A percentile compares a stretch with the other conserved stretches of the same genome.
Evolutionary conservation across 2,888 invertebrate genomes (phyloP).

Genomic region (Drosophila meridionalis): DNA sequence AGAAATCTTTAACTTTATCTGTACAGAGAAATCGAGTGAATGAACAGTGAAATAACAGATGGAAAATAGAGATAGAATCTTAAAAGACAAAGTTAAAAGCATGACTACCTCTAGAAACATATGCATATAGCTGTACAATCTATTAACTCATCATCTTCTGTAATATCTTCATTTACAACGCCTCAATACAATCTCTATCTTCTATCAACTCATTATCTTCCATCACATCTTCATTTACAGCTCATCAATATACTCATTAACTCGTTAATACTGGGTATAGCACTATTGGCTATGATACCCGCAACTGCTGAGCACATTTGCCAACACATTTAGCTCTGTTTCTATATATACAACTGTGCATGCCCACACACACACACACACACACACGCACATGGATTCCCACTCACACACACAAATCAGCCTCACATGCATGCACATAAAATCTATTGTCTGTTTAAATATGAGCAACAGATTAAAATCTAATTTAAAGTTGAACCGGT

Average conservation of each 20-base stretch:
- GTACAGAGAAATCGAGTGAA: no score
- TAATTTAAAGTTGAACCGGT: conserved; percentile 72
- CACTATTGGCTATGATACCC: neutral
- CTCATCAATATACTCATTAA: neutral
- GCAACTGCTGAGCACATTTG: conserved; percentile 13
- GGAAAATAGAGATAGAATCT: no score
- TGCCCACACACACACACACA: conserved; percentile 6
- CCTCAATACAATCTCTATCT: neutral
- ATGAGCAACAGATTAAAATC: conserved; percentile 78
- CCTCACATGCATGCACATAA: conserved; percentile 15
- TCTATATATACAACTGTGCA: conserved; percentile 5
- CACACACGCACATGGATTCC: neutral
- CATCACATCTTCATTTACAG: neutral
- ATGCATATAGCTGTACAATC: no score
- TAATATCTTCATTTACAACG: no score
- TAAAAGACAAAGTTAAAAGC: no score
- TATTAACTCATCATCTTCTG: no score
- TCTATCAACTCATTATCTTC: neutral
- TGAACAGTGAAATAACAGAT: no score
- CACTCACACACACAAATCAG: neutral
- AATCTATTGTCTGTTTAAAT: conserved; percentile 57
- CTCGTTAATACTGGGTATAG: neutral
- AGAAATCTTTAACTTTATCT: no score
- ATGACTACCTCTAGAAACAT: no score
- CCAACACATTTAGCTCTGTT: conserved; percentile 8